phyloP scores from a whole-genome alignment of 1,140 invertebrate genomes.

The Papilio xuthus region DNA sequence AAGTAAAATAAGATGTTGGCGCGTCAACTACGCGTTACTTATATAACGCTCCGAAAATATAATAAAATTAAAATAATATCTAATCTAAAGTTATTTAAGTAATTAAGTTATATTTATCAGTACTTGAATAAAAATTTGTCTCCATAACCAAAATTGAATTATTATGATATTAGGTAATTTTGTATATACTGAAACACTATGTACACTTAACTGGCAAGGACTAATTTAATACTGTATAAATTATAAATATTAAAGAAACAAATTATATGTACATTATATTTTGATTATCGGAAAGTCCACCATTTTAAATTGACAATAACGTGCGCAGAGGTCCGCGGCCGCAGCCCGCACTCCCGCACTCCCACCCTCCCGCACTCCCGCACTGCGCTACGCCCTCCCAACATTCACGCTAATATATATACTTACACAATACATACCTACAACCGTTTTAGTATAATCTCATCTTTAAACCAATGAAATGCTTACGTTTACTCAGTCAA shows the following conservation, averaged over 20 bases:
- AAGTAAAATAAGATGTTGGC: constrained; percentile 12
- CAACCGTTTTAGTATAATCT: constrained; percentile 34
- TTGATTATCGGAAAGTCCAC: constrained; percentile 35
- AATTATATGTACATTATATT: constrained; percentile 59
- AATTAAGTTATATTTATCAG: constrained; percentile 30
- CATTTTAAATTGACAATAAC: constrained; percentile 36
- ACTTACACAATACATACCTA: constrained; percentile 16
- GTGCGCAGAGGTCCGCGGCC: no score
- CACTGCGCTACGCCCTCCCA: no score
- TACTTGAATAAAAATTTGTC: constrained; percentile 36
- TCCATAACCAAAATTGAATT: constrained; percentile 32
- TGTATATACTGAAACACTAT: constrained; percentile 51
- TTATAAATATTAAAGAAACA: constrained; percentile 61
- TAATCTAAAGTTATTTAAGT: constrained; percentile 34
- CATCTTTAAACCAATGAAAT: constrained; percentile 25
- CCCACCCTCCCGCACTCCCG: no score
- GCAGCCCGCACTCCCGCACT: neutral
- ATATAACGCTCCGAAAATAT: constrained; percentile 23
- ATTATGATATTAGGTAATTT: constrained; percentile 34
- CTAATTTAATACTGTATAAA: constrained; percentile 77
- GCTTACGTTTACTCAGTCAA: constrained; percentile 36
- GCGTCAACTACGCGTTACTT: neutral
- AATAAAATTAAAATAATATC: constrained; percentile 21
- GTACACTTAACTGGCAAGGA: constrained; percentile 76
- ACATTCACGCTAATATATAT: constrained; percentile 13